Conservation (phyloP, 2,113 vertebrate species). For the Antennarius striatus region DNA sequence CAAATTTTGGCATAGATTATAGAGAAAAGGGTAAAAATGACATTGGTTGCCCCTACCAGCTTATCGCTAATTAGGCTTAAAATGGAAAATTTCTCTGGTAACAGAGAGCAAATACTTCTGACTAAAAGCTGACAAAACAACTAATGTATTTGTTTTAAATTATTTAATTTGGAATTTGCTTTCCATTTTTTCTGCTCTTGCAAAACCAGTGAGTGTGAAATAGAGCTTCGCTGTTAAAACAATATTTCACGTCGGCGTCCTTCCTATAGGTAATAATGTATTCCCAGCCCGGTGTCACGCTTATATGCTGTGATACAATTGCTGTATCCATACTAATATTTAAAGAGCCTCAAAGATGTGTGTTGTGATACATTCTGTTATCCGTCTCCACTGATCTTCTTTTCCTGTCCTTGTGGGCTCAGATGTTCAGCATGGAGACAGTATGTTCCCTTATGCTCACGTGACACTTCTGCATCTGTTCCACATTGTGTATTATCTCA, state of each 20-base stretch:
- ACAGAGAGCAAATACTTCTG: background rate
- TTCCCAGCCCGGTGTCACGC: slow-evolving; percentile 56
- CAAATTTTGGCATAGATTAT: background rate
- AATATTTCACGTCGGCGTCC: slow-evolving; percentile 44
- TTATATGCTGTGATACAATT: slow-evolving; percentile 55
- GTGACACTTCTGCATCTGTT: slow-evolving; percentile 28
- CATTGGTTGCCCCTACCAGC: background rate
- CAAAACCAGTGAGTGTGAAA: slow-evolving; percentile 47
- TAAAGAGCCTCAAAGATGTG: background rate
- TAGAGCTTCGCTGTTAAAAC: slow-evolving; percentile 44
- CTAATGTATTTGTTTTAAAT: slow-evolving; percentile 17
- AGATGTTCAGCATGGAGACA: slow-evolving; percentile 31
- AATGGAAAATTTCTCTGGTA: background rate
- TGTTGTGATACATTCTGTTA: too few species aligned
- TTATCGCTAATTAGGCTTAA: background rate
- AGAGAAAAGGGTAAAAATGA: background rate
- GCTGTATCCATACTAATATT: slow-evolving; percentile 60
- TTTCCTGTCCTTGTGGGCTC: background rate
- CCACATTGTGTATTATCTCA: slow-evolving; percentile 35
- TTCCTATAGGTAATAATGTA: slow-evolving; percentile 60
- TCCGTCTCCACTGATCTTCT: too few species aligned
- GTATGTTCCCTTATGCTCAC: slow-evolving; percentile 43
- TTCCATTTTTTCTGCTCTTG: slow-evolving; percentile 22
- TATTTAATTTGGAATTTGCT: background rate
- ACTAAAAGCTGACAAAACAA: background rate